These are phyloP conservation scores for Theretra japonica DNA, from an alignment of 2,888 invertebrate genomes.

Conservation along the genomic window DNA sequence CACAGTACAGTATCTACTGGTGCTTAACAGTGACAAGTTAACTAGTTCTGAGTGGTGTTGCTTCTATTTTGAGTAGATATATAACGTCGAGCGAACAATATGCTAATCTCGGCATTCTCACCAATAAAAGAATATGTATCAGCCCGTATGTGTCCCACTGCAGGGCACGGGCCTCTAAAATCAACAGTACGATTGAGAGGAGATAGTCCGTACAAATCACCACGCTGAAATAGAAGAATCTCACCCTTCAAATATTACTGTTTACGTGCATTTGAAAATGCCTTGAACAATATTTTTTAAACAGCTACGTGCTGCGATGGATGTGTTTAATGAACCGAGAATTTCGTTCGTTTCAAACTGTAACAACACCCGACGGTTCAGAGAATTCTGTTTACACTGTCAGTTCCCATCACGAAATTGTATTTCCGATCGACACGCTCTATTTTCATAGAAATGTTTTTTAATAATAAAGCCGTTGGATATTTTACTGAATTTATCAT, in stretches of 20 bases:
- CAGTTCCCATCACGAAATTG: neutral
- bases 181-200: no score
- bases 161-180: neutral
- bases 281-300: neutral
- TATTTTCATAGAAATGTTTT: neutral
- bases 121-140: no score
- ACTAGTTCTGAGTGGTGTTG: no score
- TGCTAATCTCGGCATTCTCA: no score
- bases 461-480: neutral
- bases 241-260: no score
- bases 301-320: neutral
- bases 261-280: neutral
- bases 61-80: no score
- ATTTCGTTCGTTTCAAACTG: neutral
- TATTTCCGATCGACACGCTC: neutral
- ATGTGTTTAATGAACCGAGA: constrained; percentile 1
- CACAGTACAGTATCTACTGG: no score
- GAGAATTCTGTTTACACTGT: neutral
- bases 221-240: no score
- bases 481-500: neutral
- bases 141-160: no score
- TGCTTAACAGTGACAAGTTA: no score
- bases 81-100: no score
- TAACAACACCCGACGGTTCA: neutral
- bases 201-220: no score